Percentiles rank a stretch among this genome's conserved stretches.
phyloP scores from a whole-genome alignment of 64 coral and sea anemone species.

The Stylophora pistillata region DNA sequence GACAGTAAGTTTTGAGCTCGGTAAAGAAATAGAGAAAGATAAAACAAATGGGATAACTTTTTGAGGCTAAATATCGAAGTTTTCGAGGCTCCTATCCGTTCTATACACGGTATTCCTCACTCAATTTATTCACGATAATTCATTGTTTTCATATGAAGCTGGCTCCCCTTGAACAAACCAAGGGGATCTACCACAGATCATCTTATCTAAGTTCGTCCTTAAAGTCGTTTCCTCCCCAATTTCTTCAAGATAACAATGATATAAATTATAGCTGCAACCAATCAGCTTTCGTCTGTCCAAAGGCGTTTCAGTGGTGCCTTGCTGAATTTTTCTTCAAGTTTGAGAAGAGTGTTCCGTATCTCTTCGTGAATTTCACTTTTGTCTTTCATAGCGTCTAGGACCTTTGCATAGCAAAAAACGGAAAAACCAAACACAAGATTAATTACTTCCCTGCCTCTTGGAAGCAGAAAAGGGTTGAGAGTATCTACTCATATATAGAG shows the following conservation, averaged over 20 bases:
- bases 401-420: slow-evolving; percentile 28
- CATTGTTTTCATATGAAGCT: no score
- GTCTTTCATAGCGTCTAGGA: slow-evolving; percentile 66
- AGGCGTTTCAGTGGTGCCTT: slow-evolving; percentile 41
- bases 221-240: background rate
- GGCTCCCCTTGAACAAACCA: no score
- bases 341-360: slow-evolving; percentile 47
- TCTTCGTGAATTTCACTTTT: slow-evolving; percentile 67
- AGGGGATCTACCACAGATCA: no score
- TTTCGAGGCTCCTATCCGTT: no score
- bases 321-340: slow-evolving; percentile 18
- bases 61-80: no score
- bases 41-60: no score
- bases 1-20: no score
- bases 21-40: no score
- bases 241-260: background rate
- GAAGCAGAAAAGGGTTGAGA: background rate
- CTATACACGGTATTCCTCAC: no score
- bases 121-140: no score
- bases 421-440: background rate
- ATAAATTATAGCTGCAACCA: no score
- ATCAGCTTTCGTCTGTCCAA: slow-evolving; percentile 40
- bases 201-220: no score
- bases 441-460: background rate
- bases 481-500: background rate